phyloP scores from a whole-genome alignment of 2,113 vertebrate species.

The Rhabdomys dilectus region DNA sequence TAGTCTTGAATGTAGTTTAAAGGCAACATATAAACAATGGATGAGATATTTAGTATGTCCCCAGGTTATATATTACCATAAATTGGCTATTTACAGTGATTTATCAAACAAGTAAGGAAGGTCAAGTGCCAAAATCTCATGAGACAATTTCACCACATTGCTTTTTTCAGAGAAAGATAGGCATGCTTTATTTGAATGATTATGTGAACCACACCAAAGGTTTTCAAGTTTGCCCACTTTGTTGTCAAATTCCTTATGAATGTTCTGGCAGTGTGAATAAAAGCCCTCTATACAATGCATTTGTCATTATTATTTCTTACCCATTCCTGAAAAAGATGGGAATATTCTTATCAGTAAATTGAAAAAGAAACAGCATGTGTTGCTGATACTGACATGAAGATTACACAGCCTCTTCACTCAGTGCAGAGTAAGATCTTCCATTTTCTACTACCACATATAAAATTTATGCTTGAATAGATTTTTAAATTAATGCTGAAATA shows the following conservation, averaged over 20 bases:
- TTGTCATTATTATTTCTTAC: conserved; percentile 29
- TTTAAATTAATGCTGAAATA: conserved; percentile 75
- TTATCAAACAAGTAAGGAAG: background rate
- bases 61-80: background rate
- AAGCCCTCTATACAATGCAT: background rate
- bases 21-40: background rate
- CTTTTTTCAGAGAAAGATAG: background rate
- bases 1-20: background rate
- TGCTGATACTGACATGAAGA: conserved; percentile 35
- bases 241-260: background rate
- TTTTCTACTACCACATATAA: conserved; percentile 42
- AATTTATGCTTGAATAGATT: conserved; percentile 56
- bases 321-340: background rate
- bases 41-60: background rate
- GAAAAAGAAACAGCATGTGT: conserved; percentile 34
- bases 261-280: background rate
- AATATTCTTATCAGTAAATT: conserved; percentile 48
- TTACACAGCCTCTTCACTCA: conserved; percentile 45
- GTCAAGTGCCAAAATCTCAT: background rate
- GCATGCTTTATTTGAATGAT: background rate
- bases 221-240: background rate
- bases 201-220: background rate
- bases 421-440: conserved; percentile 42
- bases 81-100: background rate
- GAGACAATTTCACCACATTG: background rate